Conservation (phyloP, 2,888 invertebrate species). For the Anoncus sp. region DNA sequence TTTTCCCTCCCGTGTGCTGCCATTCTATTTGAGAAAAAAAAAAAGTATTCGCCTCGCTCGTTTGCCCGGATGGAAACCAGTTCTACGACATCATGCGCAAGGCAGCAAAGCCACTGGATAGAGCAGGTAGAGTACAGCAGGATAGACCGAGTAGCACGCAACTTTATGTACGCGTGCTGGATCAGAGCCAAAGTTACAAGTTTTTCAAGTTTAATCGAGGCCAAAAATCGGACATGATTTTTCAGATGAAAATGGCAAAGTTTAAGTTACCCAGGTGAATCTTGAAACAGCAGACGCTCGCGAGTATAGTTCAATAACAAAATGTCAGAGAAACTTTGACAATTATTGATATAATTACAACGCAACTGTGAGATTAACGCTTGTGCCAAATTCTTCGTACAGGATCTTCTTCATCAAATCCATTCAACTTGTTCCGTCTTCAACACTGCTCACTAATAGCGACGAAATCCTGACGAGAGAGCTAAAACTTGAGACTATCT, state of each 20-base stretch:
- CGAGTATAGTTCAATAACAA: background rate
- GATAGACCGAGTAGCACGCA: conserved; percentile 29
- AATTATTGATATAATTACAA: background rate
- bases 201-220: conserved; percentile 6
- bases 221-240: conserved; percentile 1
- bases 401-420: conserved; percentile 14
- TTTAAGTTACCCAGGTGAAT: background rate
- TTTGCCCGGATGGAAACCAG: conserved; percentile 65
- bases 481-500: background rate
- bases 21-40: conserved; percentile 47
- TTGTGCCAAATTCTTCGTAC: background rate
- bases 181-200: background rate
- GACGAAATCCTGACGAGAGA: conserved; percentile 6
- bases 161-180: conserved; percentile 6
- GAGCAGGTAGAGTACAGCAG: conserved; percentile 27
- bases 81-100: conserved; percentile 56
- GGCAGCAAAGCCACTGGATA: conserved; percentile 41
- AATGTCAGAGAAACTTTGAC: background rate
- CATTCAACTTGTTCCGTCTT: background rate
- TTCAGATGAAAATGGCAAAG: background rate
- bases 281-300: background rate
- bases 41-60: conserved; percentile 33
- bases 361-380: background rate
- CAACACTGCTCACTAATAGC: conserved; percentile 15
- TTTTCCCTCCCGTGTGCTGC: conserved; percentile 45